Percentiles rank a stretch among this genome's conserved stretches.
Conservation (phyloP, 2,113 vertebrate genomes). For the Baryphthengus martii region DNA sequence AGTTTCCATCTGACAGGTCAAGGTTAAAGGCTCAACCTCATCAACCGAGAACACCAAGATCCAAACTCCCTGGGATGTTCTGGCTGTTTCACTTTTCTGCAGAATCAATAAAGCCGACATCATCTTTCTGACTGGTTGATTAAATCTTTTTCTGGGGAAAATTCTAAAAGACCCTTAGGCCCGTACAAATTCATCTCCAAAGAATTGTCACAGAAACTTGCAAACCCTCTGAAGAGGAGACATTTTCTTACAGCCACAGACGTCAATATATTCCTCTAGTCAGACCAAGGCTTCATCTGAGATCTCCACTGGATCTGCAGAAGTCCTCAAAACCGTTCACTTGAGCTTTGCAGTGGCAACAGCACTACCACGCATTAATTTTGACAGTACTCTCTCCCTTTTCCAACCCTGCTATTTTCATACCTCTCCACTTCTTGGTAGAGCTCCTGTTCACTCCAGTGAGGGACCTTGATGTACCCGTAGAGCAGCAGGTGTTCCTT, state of each 20-base stretch:
- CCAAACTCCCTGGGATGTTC: conserved; percentile 9
- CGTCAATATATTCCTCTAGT: background rate
- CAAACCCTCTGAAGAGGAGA: background rate
- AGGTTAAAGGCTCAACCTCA: conserved; percentile 40
- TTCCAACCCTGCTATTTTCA: background rate
- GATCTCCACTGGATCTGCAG: background rate
- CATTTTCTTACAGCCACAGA: background rate
- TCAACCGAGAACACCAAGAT: conserved; percentile 10
- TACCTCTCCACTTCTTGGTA: conserved; percentile 87
- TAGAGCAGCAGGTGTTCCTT: conserved; percentile 93
- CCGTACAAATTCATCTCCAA: background rate
- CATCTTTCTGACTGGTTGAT: conserved; percentile 35
- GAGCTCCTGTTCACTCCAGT: conserved; percentile 83
- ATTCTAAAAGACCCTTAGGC: background rate
- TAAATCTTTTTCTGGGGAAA: conserved; percentile 8
- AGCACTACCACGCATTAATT: background rate
- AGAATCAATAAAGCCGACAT: conserved; percentile 40
- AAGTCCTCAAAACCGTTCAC: background rate
- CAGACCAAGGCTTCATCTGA: background rate
- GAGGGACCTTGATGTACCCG: conserved; percentile 90
- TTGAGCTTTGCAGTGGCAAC: background rate
- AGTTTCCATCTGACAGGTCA: conserved; percentile 25
- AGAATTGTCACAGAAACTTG: background rate
- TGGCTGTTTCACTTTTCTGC: background rate
- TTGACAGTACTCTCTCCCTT: background rate